Conservation (phyloP, 2,797 vertebrate genomes). For the Premnoplex brunnescens region DNA sequence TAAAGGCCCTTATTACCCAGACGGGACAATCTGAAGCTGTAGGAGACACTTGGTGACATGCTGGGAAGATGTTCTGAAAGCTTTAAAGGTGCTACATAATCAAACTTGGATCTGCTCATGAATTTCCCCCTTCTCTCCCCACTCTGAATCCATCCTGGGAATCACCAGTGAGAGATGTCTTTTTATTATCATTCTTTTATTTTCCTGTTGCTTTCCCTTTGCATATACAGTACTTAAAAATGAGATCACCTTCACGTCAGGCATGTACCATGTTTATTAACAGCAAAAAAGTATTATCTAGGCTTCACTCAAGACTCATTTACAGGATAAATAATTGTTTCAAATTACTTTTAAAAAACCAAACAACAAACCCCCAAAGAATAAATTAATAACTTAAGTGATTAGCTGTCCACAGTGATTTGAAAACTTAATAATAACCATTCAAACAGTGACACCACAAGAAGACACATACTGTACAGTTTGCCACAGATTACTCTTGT, state of each 20-base stretch:
- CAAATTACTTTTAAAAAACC: slow-evolving; percentile 69
- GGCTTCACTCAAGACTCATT: slow-evolving; percentile 64
- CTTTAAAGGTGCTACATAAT: background rate
- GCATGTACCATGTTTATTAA: slow-evolving; percentile 78
- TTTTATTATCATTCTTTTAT: slow-evolving; percentile 43
- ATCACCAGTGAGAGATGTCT: background rate
- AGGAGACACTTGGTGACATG: background rate
- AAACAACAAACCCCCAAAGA: slow-evolving; percentile 70
- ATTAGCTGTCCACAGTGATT: slow-evolving; percentile 87
- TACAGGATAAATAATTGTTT: slow-evolving; percentile 80
- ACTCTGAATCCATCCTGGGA: background rate
- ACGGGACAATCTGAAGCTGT: background rate
- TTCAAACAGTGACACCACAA: slow-evolving; percentile 74
- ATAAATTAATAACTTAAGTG: slow-evolving; percentile 99
- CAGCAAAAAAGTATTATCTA: slow-evolving; percentile 71
- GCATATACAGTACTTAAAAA: slow-evolving; percentile 64
- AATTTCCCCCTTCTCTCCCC: background rate
- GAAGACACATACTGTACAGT: slow-evolving; percentile 70
- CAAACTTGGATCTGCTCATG: background rate
- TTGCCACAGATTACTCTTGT: slow-evolving; percentile 62
- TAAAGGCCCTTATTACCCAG: background rate
- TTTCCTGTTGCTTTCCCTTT: slow-evolving; percentile 46
- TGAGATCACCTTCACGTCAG: slow-evolving; percentile 64
- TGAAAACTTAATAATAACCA: slow-evolving; percentile 79
- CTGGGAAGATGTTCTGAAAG: background rate